These are phyloP conservation scores for Dorcus parallelipipedus DNA, from an alignment of 2,888 invertebrate genomes.

Conservation along the genomic window DNA sequence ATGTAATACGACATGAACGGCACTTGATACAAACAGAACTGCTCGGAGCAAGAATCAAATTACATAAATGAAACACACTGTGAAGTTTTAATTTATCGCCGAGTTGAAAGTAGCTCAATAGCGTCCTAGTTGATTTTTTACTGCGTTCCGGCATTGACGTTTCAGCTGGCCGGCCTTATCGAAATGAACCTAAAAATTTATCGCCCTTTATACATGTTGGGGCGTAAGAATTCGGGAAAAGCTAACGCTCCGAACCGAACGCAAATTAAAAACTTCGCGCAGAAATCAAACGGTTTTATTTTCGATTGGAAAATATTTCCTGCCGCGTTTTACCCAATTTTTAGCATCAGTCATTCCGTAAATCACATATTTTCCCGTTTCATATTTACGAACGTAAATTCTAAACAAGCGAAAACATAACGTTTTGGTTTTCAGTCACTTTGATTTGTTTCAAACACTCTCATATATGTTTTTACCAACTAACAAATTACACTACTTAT, in stretches of 20 bases:
- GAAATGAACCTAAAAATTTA: conserved; percentile 45
- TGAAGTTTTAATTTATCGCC: conserved; percentile 48
- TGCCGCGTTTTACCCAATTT: conserved; percentile 1
- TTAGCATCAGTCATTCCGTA: conserved; percentile 9
- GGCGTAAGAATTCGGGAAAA: conserved; percentile 38
- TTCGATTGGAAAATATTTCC: conserved; percentile 22
- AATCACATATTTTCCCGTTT: neutral
- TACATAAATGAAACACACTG: conserved; percentile 51
- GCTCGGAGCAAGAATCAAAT: conserved; percentile 47
- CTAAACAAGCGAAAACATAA: too few species aligned
- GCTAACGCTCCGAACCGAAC: conserved; percentile 39
- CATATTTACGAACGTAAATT: neutral
- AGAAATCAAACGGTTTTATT: conserved; percentile 29
- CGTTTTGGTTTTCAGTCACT: too few species aligned
- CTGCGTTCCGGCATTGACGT: conserved; percentile 28
- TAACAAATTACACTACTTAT: too few species aligned
- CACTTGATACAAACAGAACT: conserved; percentile 37
- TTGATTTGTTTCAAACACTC: too few species aligned
- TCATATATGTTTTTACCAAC: too few species aligned
- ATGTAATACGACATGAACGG: conserved; percentile 40
- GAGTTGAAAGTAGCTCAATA: conserved; percentile 36
- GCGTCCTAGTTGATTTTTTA: conserved; percentile 31
- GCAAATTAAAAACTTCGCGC: conserved; percentile 42
- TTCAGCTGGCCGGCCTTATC: conserved; percentile 37
- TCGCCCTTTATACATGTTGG: conserved; percentile 40